Percentiles rank a stretch among this genome's conserved stretches.
Conservation (phyloP, 2,113 vertebrate species). For the Coturnix japonica region DNA sequence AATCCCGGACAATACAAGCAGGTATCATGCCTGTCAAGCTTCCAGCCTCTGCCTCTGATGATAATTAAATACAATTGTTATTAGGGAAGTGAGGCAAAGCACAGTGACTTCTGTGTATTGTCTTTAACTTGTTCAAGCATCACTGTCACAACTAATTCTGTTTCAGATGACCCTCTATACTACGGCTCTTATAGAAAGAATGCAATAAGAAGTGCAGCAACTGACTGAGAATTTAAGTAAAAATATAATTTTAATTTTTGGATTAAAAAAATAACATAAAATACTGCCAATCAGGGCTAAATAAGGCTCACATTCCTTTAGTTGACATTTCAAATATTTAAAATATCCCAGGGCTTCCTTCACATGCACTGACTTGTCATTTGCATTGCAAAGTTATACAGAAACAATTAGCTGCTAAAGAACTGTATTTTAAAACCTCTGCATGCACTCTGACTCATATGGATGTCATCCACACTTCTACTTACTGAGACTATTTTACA, state of each 20-base stretch:
- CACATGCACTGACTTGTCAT: background rate
- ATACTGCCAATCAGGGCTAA: background rate
- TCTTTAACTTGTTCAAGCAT: background rate
- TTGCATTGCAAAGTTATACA: background rate
- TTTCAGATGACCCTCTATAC: background rate
- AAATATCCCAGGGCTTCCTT: background rate
- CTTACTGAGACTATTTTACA: background rate
- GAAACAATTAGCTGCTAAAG: background rate
- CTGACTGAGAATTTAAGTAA: background rate
- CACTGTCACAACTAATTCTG: background rate
- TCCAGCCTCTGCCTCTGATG: background rate
- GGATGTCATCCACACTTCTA: background rate
- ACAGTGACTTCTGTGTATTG: background rate
- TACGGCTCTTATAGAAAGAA: background rate
- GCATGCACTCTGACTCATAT: background rate
- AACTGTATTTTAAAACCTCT: background rate
- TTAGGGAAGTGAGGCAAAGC: background rate
- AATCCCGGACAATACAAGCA: background rate
- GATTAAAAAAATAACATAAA: background rate
- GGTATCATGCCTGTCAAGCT: background rate
- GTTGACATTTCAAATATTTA: background rate
- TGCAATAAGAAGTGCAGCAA: background rate
- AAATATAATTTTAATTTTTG: background rate
- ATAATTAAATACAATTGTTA: background rate
- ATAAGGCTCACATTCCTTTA: background rate